Conservation (phyloP, 64 coral and sea anemone species). For the Cladopsammia gracilis region DNA sequence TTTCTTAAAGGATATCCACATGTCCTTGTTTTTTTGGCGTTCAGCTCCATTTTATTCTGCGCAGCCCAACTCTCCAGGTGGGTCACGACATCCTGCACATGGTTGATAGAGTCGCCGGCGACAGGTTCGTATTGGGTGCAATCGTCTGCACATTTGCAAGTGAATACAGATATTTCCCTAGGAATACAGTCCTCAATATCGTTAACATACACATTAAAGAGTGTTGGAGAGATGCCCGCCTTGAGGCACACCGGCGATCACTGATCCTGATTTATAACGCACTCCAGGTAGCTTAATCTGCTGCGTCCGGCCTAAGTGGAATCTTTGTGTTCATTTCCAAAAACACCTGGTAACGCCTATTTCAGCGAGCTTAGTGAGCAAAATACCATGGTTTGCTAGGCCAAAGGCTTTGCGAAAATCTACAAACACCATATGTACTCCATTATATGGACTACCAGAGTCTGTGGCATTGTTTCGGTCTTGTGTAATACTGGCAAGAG, state of each 20-base stretch:
- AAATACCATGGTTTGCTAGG: slow-evolving; percentile 14
- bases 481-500: slow-evolving; percentile 51
- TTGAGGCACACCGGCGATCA: slow-evolving; percentile 17
- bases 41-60: background rate
- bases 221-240: slow-evolving; percentile 31
- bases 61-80: slow-evolving; percentile 8
- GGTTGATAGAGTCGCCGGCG: background rate
- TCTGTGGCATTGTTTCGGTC: slow-evolving; percentile 8
- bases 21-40: slow-evolving; percentile 5
- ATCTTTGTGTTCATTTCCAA: slow-evolving; percentile 50
- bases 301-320: background rate
- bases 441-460: background rate
- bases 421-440: slow-evolving; percentile 32
- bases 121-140: slow-evolving; percentile 29
- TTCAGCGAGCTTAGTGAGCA: slow-evolving; percentile 15
- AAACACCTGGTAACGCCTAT: slow-evolving; percentile 31
- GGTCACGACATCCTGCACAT: slow-evolving; percentile 23
- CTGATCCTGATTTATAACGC: background rate
- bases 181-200: slow-evolving; percentile 27
- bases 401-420: slow-evolving; percentile 46
- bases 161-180: background rate
- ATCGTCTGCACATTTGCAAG: slow-evolving; percentile 25
- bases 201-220: slow-evolving; percentile 15
- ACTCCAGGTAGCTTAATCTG: slow-evolving; percentile 49
- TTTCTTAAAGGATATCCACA: slow-evolving; percentile 21